Conservation (phyloP, 2,888 invertebrate genomes). For the Drosophila koepferae region DNA sequence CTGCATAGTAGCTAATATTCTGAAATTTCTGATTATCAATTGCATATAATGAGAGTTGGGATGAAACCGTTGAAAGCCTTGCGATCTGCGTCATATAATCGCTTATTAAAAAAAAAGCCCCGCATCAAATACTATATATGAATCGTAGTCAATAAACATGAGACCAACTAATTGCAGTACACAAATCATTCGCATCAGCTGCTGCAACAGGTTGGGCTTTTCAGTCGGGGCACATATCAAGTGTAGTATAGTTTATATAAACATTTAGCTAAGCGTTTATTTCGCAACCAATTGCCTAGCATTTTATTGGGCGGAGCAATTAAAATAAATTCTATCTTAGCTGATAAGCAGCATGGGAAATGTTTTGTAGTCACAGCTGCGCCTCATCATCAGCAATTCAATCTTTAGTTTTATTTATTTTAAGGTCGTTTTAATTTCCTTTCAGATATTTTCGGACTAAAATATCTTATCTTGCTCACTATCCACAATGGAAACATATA, state of each 20-base stretch:
- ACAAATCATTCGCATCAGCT: constrained; percentile 6
- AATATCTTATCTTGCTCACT: no score
- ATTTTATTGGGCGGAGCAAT: background rate
- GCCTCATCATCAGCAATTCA: background rate
- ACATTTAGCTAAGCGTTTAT: background rate
- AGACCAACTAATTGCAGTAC: constrained; percentile 3
- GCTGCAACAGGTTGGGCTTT: background rate
- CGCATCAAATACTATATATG: constrained; percentile 26
- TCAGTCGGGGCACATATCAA: background rate
- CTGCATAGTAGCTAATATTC: background rate
- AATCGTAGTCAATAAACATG: constrained; percentile 37
- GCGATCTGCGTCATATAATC: constrained; percentile 3
- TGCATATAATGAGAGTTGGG: constrained; percentile 30
- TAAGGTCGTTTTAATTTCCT: background rate
- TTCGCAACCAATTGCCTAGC: background rate
- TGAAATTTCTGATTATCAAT: constrained; percentile 28
- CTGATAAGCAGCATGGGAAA: background rate
- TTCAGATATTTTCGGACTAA: no score
- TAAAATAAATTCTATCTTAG: background rate
- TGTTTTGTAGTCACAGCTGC: background rate
- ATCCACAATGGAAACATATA: no score
- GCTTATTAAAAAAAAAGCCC: constrained; percentile 6
- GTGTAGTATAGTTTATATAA: background rate
- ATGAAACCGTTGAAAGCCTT: constrained; percentile 1
- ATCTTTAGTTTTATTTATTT: constrained; percentile 6